Percentiles rank a stretch among this genome's conserved stretches.
These are phyloP conservation scores for Pharmacophagus antenor DNA, from an alignment of 2,888 invertebrate genomes.

Conservation along the genomic window DNA sequence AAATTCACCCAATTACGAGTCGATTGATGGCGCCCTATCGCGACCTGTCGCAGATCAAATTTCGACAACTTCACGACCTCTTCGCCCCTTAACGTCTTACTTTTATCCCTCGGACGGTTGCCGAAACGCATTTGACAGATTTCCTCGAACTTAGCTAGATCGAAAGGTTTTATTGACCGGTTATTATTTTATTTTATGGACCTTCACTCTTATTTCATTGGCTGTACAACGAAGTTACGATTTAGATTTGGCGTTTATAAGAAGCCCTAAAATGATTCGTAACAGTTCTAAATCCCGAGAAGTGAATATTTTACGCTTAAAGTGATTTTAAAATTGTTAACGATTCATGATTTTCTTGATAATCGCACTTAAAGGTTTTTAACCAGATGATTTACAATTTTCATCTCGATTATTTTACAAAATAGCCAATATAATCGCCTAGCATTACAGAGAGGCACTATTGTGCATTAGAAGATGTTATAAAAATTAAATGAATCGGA, in stretches of 20 bases:
- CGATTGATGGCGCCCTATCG: constrained; percentile 68
- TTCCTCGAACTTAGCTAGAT: constrained; percentile 53
- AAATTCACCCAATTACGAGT: constrained; percentile 68
- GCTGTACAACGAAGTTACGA: constrained; percentile 66
- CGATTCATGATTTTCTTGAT: neutral
- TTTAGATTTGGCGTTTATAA: constrained; percentile 73
- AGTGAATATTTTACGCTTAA: too few species aligned
- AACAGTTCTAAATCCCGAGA: neutral
- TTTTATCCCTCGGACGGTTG: constrained; percentile 44
- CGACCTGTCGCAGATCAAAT: constrained; percentile 68
- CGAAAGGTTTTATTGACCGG: constrained; percentile 74
- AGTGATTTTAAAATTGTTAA: neutral
- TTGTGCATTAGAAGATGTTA: too few species aligned
- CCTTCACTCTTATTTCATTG: constrained; percentile 77
- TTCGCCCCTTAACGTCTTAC: constrained; percentile 51
- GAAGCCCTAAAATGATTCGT: constrained; percentile 32
- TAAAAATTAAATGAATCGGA: too few species aligned
- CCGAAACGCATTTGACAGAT: constrained; percentile 73
- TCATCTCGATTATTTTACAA: too few species aligned
- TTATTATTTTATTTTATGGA: constrained; percentile 80
- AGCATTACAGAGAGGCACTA: too few species aligned
- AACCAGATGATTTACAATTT: too few species aligned
- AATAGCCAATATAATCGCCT: too few species aligned
- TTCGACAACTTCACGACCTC: constrained; percentile 67
- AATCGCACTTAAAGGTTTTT: neutral